Conservation (phyloP, 2,113 vertebrate genomes). For the Oceanodroma tethys region DNA sequence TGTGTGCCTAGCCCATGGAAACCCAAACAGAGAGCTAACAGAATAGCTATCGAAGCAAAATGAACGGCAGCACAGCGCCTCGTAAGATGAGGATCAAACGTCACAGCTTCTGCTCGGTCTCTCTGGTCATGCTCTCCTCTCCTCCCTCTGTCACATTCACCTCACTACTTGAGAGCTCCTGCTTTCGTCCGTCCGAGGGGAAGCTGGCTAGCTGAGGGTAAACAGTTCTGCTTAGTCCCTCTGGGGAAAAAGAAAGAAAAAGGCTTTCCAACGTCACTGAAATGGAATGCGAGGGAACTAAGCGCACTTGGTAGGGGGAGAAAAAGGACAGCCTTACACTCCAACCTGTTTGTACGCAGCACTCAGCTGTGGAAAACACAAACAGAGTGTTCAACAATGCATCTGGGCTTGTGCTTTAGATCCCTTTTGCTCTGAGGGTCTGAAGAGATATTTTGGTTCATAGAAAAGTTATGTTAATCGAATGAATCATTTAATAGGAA, state of each 20-base stretch:
- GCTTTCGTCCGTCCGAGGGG: neutral
- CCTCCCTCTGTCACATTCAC: neutral
- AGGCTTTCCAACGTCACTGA: neutral
- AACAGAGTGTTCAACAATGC: neutral
- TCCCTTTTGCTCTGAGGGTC: neutral
- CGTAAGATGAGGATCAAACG: neutral
- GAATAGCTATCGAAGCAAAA: rapidly evolving
- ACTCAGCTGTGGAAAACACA: neutral
- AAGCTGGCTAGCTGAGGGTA: neutral
- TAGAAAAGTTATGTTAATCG: constrained; percentile 41
- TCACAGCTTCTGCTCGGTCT: neutral
- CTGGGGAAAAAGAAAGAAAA: neutral
- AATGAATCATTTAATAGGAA: constrained; percentile 67
- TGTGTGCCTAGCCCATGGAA: neutral
- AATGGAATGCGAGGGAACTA: constrained; percentile 21
- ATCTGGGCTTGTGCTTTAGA: neutral
- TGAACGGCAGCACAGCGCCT: neutral
- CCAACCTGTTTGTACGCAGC: neutral
- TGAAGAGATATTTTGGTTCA: neutral
- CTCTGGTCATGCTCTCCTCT: neutral
- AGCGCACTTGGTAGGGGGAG: neutral
- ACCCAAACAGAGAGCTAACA: neutral
- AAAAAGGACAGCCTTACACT: neutral
- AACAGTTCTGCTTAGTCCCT: constrained; percentile 19
- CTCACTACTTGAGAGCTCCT: neutral